phyloP scores from a whole-genome alignment of 2,113 vertebrate species.

The Tauraco erythrolophus region DNA sequence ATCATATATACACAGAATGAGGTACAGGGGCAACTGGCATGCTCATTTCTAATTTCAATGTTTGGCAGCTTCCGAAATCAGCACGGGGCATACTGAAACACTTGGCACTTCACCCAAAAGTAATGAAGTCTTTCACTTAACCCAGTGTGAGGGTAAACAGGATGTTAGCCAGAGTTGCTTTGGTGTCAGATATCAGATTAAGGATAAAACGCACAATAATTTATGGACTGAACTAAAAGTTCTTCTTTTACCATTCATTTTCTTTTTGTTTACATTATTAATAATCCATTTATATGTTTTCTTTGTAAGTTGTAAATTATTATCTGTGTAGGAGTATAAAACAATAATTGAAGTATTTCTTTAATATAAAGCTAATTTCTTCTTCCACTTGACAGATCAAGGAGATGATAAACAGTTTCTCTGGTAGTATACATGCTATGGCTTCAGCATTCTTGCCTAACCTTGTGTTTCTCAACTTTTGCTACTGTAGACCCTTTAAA shows the following conservation, averaged over 20 bases:
- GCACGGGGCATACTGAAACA: conserved; percentile 39
- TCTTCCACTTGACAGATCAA: neutral
- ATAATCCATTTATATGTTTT: neutral
- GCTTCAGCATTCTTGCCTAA: neutral
- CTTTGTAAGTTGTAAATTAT: neutral
- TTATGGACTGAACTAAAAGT: conserved; percentile 10
- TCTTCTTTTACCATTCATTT: neutral
- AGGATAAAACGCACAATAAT: neutral
- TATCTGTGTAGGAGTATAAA: neutral
- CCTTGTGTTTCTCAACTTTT: neutral
- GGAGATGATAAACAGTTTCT: neutral
- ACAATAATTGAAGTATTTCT: neutral
- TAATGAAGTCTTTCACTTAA: conserved; percentile 56
- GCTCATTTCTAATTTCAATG: conserved; percentile 59
- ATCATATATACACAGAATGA: conserved; percentile 55
- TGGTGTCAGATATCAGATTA: conserved; percentile 63
- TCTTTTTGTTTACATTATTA: neutral
- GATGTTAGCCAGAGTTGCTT: conserved; percentile 64
- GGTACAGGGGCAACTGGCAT: conserved; percentile 64
- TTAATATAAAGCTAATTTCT: neutral
- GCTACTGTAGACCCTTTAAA: neutral
- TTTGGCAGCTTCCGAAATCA: conserved; percentile 72
- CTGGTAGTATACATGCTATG: neutral
- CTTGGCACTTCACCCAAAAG: conserved; percentile 62
- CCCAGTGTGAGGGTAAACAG: conserved; percentile 62